Conservation (phyloP, 2,113 vertebrate species). For the Cyanoramphus novaezelandiae region DNA sequence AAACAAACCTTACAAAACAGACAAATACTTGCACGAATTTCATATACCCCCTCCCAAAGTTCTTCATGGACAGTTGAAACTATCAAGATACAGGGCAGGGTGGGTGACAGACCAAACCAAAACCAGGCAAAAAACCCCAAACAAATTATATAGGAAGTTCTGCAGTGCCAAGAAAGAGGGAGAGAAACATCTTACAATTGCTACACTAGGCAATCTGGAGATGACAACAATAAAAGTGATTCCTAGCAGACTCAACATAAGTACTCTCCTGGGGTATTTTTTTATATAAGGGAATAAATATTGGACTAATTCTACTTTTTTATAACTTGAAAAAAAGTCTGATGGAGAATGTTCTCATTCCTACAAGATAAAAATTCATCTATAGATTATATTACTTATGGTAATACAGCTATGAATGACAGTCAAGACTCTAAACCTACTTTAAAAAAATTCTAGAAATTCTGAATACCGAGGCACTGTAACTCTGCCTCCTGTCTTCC, state of each 20-base stretch:
- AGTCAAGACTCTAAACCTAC: background rate
- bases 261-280: background rate
- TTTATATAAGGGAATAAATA: background rate
- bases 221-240: background rate
- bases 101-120: background rate
- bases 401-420: background rate
- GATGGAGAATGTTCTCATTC: background rate
- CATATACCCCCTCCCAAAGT: background rate
- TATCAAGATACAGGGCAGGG: background rate
- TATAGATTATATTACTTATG: background rate
- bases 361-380: background rate
- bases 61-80: background rate
- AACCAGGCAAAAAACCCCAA: background rate
- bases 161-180: background rate
- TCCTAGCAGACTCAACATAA: background rate
- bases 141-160: background rate
- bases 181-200: background rate
- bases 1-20: background rate
- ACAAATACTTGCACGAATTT: background rate
- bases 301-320: background rate
- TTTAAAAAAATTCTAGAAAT: background rate
- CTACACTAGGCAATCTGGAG: background rate
- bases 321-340: background rate
- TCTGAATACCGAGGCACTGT: background rate
- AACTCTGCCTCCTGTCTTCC: background rate